phyloP scores from a whole-genome alignment of 2,888 invertebrate genomes.

The Anoncus sp. region DNA sequence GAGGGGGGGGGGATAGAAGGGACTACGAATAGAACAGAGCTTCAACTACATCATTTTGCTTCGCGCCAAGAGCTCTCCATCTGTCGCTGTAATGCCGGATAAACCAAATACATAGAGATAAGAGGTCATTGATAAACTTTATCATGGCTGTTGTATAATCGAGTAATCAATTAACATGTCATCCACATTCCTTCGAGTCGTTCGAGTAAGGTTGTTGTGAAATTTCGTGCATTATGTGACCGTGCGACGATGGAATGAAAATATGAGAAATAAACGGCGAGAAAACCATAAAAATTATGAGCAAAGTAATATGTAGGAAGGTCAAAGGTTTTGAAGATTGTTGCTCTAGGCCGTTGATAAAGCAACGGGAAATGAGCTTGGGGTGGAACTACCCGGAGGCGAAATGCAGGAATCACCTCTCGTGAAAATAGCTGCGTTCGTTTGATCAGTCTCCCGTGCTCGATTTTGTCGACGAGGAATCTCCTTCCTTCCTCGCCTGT shows the following conservation, averaged over 20 bases:
- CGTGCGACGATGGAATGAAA: not conserved
- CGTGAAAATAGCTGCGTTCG: constrained; percentile 16
- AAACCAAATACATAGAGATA: not conserved
- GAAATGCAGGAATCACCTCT: not conserved
- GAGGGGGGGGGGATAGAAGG: constrained; percentile 16
- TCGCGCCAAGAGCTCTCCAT: constrained; percentile 39
- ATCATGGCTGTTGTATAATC: not conserved
- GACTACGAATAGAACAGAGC: constrained; percentile 35
- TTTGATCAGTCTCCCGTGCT: constrained; percentile 50
- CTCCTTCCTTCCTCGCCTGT: constrained; percentile 20
- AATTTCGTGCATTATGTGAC: not conserved
- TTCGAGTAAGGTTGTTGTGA: not conserved
- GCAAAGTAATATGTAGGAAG: not conserved
- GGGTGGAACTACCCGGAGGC: constrained; percentile 1
- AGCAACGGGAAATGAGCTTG: constrained; percentile 3
- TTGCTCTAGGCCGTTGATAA: constrained; percentile 9
- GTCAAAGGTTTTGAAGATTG: constrained; percentile 5
- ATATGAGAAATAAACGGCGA: not conserved
- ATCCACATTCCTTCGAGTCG: not conserved
- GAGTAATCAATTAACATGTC: constrained; percentile 22
- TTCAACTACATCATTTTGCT: constrained; percentile 45
- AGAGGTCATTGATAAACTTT: constrained; percentile 31
- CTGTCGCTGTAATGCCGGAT: constrained; percentile 12
- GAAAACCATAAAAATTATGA: not conserved
- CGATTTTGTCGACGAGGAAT: constrained; percentile 48